Percentiles rank a stretch among this genome's conserved stretches.
These are phyloP conservation scores for Macaria notata DNA, from an alignment of 2,888 invertebrate genomes.

Conservation along the genomic window DNA sequence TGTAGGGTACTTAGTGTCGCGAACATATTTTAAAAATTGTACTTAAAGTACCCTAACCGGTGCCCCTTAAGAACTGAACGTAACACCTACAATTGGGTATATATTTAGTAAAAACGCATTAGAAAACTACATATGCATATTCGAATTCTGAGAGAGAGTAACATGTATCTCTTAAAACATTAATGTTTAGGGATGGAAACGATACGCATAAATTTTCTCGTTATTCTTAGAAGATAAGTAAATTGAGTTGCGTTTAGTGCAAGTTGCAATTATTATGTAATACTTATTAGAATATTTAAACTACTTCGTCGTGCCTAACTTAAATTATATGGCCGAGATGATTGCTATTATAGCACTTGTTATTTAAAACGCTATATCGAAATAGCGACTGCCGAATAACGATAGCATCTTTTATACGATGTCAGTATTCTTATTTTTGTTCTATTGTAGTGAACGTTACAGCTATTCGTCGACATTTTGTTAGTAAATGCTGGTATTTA, in stretches of 20 bases:
- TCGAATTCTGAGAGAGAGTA: conserved; percentile 49
- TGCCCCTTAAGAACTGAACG: conserved; percentile 23
- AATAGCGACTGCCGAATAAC: conserved; percentile 6
- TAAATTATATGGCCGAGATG: conserved; percentile 23
- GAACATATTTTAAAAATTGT: conserved; percentile 23
- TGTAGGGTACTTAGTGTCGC: conserved; percentile 29
- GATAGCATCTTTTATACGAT: conserved; percentile 10
- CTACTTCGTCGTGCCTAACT: conserved; percentile 24
- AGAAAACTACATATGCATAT: conserved; percentile 15
- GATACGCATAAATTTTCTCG: conserved; percentile 24
- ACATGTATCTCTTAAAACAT: conserved; percentile 43
- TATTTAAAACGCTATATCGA: conserved; percentile 10
- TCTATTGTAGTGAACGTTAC: neutral
- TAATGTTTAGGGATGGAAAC: conserved; percentile 41
- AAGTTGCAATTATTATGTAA: conserved; percentile 20
- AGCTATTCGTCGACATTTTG: neutral
- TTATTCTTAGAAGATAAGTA: conserved; percentile 21
- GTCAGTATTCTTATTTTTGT: conserved; percentile 4
- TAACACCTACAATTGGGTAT: conserved; percentile 13
- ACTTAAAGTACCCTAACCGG: conserved; percentile 23
- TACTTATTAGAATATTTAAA: conserved; percentile 14
- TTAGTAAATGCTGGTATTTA: neutral
- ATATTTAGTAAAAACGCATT: conserved; percentile 17
- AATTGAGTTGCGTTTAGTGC: conserved; percentile 16
- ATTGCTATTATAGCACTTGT: conserved; percentile 11